Evolutionary conservation across 2,113 vertebrate species (phyloP).

Genomic region (Dasyornis broadbenti): DNA sequence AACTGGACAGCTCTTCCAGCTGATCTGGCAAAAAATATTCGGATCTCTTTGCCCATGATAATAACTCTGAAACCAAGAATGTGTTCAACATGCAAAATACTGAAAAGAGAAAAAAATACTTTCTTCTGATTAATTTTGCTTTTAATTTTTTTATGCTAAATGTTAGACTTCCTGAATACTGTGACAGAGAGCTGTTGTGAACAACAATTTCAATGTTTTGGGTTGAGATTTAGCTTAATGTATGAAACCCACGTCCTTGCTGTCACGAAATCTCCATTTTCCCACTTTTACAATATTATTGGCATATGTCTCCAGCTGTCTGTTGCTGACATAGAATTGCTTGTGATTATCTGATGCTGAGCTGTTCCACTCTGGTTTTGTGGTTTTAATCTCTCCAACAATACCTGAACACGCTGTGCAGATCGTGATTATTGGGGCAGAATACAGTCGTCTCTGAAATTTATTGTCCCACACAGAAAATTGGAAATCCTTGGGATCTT

Average conservation of each 20-base stretch:
- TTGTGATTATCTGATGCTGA: conserved; percentile 63
- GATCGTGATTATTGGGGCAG: not conserved
- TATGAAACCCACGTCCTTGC: conserved; percentile 23
- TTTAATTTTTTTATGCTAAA: not conserved
- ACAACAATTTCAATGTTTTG: not conserved
- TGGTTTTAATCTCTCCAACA: conserved; percentile 53
- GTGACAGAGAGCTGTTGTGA: not conserved
- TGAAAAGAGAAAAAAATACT: not conserved
- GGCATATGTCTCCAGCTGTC: conserved; percentile 57
- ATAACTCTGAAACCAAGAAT: not conserved
- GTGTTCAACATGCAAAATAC: not conserved
- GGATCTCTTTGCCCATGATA: not conserved
- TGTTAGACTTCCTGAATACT: not conserved
- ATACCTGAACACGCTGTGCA: conserved; percentile 23
- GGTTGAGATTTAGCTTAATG: conserved; percentile 9
- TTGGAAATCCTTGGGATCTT: not conserved
- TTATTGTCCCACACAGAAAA: conserved; percentile 17
- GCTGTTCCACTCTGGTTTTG: conserved; percentile 39
- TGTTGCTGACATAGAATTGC: conserved; percentile 50
- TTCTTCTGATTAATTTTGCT: not conserved
- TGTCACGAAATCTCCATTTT: conserved; percentile 49
- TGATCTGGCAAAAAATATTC: not conserved
- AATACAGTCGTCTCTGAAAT: conserved; percentile 7
- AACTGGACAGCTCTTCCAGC: not conserved
- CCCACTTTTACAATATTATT: conserved; percentile 40